Conservation (phyloP, 2,797 vertebrate species). For the Dipus sagitta region DNA sequence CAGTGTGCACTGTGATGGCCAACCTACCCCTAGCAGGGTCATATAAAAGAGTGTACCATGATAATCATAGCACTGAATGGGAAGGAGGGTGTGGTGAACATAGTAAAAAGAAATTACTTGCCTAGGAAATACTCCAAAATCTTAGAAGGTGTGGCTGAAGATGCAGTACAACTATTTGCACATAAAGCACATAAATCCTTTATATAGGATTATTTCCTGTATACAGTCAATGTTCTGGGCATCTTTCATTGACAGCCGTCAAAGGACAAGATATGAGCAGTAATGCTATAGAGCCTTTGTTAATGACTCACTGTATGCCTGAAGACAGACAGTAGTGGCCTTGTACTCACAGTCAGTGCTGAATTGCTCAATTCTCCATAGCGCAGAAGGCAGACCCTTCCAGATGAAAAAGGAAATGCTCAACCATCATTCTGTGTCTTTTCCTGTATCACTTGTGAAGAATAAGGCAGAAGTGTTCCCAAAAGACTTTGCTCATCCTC, state of each 20-base stretch:
- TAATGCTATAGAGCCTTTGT: neutral
- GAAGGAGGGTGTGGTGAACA: fast-evolving
- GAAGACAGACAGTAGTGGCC: neutral
- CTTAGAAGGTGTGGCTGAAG: neutral
- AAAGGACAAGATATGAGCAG: neutral
- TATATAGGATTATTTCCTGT: neutral
- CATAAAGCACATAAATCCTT: neutral
- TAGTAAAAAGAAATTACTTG: neutral
- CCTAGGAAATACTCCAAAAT: neutral
- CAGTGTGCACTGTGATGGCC: neutral
- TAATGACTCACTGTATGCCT: neutral
- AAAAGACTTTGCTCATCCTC: neutral
- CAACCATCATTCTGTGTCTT: neutral
- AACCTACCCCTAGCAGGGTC: neutral
- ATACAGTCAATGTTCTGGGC: neutral
- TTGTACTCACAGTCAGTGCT: neutral
- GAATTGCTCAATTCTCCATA: neutral
- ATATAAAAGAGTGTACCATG: neutral
- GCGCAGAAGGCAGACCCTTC: neutral
- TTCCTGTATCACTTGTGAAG: neutral
- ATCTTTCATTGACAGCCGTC: neutral
- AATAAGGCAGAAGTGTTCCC: neutral
- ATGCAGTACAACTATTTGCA: neutral
- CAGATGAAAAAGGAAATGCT: neutral
- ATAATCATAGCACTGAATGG: neutral